Evolutionary conservation across 2,797 vertebrate species (phyloP).

Genomic region (Microtus californicus): DNA sequence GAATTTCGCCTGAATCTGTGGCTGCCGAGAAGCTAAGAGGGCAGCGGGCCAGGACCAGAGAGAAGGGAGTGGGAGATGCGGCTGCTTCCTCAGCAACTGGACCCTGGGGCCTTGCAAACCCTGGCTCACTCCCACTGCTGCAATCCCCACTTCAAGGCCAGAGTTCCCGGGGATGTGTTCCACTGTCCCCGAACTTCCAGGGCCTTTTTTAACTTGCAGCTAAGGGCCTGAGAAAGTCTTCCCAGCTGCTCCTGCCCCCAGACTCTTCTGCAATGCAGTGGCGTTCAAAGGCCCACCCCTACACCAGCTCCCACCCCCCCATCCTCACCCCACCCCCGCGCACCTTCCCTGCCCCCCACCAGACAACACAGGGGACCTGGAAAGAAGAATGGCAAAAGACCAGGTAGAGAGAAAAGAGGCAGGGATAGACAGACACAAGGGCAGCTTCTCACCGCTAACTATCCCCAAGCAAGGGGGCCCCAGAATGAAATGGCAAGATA

Average conservation of each 20-base stretch:
- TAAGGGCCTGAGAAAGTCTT: background rate
- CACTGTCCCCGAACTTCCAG: background rate
- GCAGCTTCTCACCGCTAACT: background rate
- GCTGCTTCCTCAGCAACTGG: conserved; percentile 43
- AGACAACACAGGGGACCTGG: background rate
- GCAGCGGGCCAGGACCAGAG: conserved; percentile 57
- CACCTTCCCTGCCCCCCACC: background rate
- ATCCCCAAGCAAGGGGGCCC: background rate
- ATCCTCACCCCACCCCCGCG: background rate
- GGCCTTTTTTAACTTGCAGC: background rate
- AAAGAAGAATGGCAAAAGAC: background rate
- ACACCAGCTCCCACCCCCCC: too few species aligned
- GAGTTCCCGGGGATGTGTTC: background rate
- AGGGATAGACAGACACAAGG: background rate
- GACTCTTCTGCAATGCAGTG: background rate
- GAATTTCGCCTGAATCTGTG: conserved; percentile 7
- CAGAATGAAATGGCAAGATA: background rate
- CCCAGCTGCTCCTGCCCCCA: too few species aligned
- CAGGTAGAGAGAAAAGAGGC: background rate
- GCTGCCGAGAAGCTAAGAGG: conserved; percentile 68
- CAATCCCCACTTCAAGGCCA: background rate
- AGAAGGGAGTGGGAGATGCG: conserved; percentile 19
- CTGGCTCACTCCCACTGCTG: background rate
- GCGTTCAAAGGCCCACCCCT: background rate
- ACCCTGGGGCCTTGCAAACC: background rate